phyloP scores from a whole-genome alignment of 1,140 invertebrate species.

The Brachionus paranguensis region DNA sequence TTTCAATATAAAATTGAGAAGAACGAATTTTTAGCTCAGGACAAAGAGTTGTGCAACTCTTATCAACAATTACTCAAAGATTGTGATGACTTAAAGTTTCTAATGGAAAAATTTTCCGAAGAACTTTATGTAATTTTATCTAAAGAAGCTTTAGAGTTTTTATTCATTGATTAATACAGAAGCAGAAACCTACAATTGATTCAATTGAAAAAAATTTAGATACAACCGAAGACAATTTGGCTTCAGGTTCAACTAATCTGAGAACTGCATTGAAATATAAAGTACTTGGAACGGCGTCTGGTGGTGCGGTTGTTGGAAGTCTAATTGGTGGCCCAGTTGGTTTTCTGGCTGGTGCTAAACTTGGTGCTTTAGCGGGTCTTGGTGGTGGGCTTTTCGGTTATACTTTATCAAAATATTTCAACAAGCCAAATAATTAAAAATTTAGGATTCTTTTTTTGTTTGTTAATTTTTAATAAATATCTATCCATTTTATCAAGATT shows the following conservation, averaged over 20 bases:
- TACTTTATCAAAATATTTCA: neutral
- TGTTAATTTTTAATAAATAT: neutral
- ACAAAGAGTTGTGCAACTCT: constrained; percentile 34
- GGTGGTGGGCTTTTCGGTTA: constrained; percentile 24
- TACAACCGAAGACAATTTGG: neutral
- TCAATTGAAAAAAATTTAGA: constrained; percentile 21
- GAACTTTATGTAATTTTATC: constrained; percentile 26
- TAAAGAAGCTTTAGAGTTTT: neutral
- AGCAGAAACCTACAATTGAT: constrained; percentile 37
- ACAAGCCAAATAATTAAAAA: constrained; percentile 1
- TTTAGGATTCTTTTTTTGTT: neutral
- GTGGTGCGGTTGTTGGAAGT: constrained; percentile 13
- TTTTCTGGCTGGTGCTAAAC: constrained; percentile 8
- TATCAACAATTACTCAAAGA: constrained; percentile 30
- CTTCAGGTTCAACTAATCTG: neutral
- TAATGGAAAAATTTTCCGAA: constrained; percentile 29
- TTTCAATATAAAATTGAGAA: constrained; percentile 16
- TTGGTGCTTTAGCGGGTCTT: constrained; percentile 17
- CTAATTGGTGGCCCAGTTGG: constrained; percentile 3
- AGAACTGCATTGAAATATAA: neutral
- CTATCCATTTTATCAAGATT: neutral
- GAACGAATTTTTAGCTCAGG: constrained; percentile 25
- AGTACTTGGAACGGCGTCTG: neutral
- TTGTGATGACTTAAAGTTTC: constrained; percentile 21
- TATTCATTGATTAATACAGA: neutral